phyloP scores from a whole-genome alignment of 2,113 vertebrate species.

The Psammodynastes pulverulentus region DNA sequence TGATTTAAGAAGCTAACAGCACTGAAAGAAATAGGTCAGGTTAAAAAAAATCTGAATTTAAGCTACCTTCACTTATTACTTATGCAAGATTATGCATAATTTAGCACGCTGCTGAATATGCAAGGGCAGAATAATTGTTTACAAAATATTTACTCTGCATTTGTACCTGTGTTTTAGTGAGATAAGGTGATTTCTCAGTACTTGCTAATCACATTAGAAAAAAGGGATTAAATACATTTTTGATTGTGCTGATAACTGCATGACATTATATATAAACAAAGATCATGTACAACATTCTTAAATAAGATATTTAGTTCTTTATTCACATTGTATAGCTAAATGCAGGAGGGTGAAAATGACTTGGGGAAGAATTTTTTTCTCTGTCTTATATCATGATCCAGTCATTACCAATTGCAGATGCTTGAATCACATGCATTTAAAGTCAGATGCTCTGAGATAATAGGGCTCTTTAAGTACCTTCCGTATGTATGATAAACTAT shows the following conservation, averaged over 20 bases:
- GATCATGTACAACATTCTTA: conserved; percentile 73
- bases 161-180: conserved; percentile 79
- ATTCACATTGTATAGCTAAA: conserved; percentile 53
- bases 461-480: conserved; percentile 4
- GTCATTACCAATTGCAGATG: conserved; percentile 20
- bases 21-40: conserved; percentile 88
- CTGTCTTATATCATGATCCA: conserved; percentile 16
- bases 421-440: neutral
- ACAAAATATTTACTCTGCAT: conserved; percentile 87
- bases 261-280: conserved; percentile 73
- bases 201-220: conserved; percentile 80
- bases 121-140: conserved; percentile 84
- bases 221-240: conserved; percentile 76
- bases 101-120: conserved; percentile 86
- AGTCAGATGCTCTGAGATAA: neutral
- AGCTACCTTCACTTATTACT: conserved; percentile 86
- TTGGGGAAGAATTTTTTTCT: conserved; percentile 40
- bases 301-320: conserved; percentile 60
- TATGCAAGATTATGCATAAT: conserved; percentile 89
- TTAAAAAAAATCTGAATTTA: conserved; percentile 79
- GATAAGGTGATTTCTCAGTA: conserved; percentile 80
- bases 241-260: conserved; percentile 78
- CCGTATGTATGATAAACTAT: neutral
- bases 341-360: conserved; percentile 44
- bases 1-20: conserved; percentile 87